Conservation (phyloP, 2,113 vertebrate genomes). For the Gasterosteus nipponicus region DNA sequence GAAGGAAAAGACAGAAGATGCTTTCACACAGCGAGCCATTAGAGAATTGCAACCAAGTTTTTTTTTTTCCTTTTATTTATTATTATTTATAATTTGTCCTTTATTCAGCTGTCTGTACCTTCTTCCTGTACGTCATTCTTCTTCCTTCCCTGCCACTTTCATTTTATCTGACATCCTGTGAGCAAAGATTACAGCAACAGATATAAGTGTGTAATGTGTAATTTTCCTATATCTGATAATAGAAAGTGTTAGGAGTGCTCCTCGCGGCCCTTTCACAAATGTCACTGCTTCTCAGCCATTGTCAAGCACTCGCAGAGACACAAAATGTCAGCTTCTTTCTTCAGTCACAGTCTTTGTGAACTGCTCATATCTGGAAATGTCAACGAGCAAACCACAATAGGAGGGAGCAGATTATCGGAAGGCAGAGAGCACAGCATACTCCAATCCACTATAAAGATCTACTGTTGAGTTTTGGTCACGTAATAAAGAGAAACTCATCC, state of each 20-base stretch:
- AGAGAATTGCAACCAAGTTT: conserved; percentile 60
- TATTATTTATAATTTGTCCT: conserved; percentile 29
- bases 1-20: conserved; percentile 54
- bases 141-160: conserved; percentile 12
- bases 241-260: conserved; percentile 50
- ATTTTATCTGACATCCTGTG: conserved; percentile 43
- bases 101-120: conserved; percentile 34
- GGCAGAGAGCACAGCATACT: conserved; percentile 20
- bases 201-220: conserved; percentile 53
- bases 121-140: conserved; percentile 37
- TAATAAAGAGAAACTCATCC: conserved; percentile 13
- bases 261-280: conserved; percentile 70
- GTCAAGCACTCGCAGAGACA: conserved; percentile 57
- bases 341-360: conserved; percentile 67
- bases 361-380: conserved; percentile 76
- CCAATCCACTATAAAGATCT: conserved; percentile 37
- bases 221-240: conserved; percentile 58
- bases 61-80: conserved; percentile 59
- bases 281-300: conserved; percentile 71
- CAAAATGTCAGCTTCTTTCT: conserved; percentile 76
- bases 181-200: conserved; percentile 54
- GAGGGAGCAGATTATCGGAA: conserved; percentile 40
- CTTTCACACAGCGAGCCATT: conserved; percentile 56
- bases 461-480: background rate
- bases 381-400: conserved; percentile 65